These are phyloP conservation scores for Dendrocincla fuliginosa DNA, from an alignment of 2,797 vertebrate genomes.

Conservation along the genomic window DNA sequence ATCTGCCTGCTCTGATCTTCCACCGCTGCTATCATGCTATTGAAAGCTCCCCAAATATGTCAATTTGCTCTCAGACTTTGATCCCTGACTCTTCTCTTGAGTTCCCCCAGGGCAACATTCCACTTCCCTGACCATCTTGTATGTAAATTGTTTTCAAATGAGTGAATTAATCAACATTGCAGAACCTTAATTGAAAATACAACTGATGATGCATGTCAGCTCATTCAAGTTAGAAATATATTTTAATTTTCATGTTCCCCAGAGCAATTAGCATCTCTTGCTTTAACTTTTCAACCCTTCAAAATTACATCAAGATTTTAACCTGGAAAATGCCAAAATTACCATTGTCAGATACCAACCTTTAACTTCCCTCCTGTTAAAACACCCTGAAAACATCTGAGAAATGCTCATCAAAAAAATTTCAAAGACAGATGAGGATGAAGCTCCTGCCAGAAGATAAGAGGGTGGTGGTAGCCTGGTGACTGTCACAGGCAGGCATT, in stretches of 20 bases:
- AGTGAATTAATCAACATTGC: constrained; percentile 63
- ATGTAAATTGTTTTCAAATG: constrained; percentile 68
- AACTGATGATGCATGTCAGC: constrained; percentile 49
- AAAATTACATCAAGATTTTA: background rate
- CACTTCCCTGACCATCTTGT: constrained; percentile 36
- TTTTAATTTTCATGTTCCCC: constrained; percentile 40
- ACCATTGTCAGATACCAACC: background rate
- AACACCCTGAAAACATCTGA: background rate
- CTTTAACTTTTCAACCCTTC: background rate
- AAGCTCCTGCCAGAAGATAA: background rate
- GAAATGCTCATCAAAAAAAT: background rate
- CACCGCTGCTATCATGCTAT: background rate
- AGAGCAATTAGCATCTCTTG: constrained; percentile 28
- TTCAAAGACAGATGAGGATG: background rate
- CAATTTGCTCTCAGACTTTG: constrained; percentile 36
- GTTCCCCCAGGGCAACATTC: constrained; percentile 33
- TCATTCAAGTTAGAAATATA: constrained; percentile 52
- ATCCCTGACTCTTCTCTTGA: constrained; percentile 16
- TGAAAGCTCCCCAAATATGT: constrained; percentile 23
- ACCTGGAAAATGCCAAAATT: background rate
- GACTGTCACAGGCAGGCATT: background rate
- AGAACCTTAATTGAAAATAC: constrained; percentile 65
- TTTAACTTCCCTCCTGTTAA: background rate
- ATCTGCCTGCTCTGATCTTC: constrained; percentile 19
- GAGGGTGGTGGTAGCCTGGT: background rate